A percentile compares a stretch with the other conserved stretches of the same genome.
phyloP scores from a whole-genome alignment of 2,888 invertebrate species.

The Eugnorisma glareosa region DNA sequence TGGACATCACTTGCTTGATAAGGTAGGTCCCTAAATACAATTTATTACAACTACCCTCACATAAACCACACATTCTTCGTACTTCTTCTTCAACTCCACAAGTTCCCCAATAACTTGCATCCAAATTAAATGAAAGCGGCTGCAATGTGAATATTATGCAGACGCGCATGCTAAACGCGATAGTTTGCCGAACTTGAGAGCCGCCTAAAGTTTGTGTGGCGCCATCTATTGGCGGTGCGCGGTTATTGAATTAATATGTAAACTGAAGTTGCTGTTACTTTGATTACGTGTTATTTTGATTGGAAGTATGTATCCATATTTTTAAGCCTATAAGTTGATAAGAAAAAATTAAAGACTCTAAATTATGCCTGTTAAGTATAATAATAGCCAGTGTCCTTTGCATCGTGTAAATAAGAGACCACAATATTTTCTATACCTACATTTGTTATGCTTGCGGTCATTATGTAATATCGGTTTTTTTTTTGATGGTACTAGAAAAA shows the following conservation, averaged over 20 bases:
- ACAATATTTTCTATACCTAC: too few species aligned
- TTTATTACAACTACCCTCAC: not conserved
- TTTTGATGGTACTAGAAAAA: too few species aligned
- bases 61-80: conserved; percentile 4
- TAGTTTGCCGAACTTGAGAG: conserved; percentile 40
- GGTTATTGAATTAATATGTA: conserved; percentile 45
- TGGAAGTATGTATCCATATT: not conserved
- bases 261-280: conserved; percentile 17
- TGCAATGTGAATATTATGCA: conserved; percentile 58
- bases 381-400: too few species aligned
- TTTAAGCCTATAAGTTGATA: not conserved
- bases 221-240: conserved; percentile 45
- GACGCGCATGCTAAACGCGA: conserved; percentile 18
- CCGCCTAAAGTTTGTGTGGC: conserved; percentile 33
- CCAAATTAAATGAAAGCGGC: conserved; percentile 55
- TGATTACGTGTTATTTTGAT: conserved; percentile 15
- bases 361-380: not conserved
- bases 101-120: conserved; percentile 43
- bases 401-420: too few species aligned
- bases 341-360: not conserved
- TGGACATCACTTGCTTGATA: not conserved
- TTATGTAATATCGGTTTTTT: too few species aligned
- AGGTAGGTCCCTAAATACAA: not conserved
- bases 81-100: conserved; percentile 17
- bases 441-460: too few species aligned